Conservation (phyloP, 2,113 vertebrate species). For the Spermophilus dauricus region DNA sequence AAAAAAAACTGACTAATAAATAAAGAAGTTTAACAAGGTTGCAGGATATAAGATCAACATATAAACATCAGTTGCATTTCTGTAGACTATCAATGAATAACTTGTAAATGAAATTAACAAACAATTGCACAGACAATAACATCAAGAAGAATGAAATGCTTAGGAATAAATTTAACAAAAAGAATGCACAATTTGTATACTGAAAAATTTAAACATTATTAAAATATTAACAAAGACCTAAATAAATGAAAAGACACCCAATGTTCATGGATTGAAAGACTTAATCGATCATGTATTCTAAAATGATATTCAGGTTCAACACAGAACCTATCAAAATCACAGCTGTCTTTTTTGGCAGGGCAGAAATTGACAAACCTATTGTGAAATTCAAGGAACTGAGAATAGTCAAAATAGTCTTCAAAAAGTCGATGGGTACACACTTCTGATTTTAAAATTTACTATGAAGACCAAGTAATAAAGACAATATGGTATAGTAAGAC, state of each 20-base stretch:
- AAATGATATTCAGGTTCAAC: neutral
- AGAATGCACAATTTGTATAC: neutral
- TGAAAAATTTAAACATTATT: neutral
- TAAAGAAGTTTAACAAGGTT: neutral
- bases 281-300: neutral
- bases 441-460: neutral
- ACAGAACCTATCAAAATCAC: neutral
- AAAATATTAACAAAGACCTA: neutral
- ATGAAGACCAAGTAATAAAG: neutral
- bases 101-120: slow-evolving; percentile 2
- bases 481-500: neutral
- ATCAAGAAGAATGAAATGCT: neutral
- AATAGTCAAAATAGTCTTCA: neutral
- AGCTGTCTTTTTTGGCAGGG: neutral
- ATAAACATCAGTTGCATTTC: neutral
- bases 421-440: neutral
- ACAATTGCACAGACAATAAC: neutral
- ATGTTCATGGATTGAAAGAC: neutral
- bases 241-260: slow-evolving; percentile 34
- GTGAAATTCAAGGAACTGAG: neutral
- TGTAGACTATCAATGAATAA: neutral
- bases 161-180: slow-evolving; percentile 4
- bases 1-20: neutral
- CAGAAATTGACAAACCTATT: neutral
- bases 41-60: neutral